Base-by-base conservation (phyloP, 2,888 invertebrate genomes). In the Andrena marginata region DNA sequence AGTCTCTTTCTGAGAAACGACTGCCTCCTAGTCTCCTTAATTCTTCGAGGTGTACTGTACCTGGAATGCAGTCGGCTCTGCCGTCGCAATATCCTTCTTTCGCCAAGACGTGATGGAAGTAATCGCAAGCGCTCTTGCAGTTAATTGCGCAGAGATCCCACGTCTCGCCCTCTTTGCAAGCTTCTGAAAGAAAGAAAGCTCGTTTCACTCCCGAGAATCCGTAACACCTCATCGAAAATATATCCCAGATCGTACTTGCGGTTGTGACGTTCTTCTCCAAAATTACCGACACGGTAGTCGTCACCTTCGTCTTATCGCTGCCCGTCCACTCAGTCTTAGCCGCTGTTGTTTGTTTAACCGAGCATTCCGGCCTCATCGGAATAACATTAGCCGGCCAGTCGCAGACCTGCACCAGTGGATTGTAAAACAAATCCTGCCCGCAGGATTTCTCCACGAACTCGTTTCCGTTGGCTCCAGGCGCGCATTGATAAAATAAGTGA, bases 101-200 rank as follows among this genome's bases (percentile, higher is more conserved):
- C 20, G 83, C 82, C 23, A 94, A 87, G 7, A 89, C 62, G 23
- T 95, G 94, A 54, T 94, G 95, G 92, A 96, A 97, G 91, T 96
- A 96, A 71, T 96, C 94, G 90, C 98, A 98, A 0, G 97, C 94
- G 79, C 95, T 95, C 83, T 96, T 95, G 92, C 98, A 98, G 10
- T 96, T 95, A 89, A 96, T 96, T 0, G 97, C 97, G 91, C 98
- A 98, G 0, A 96, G 94, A 0, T 95, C 95, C 95, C 95, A 96
- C n/a, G 94, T 93, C 78, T 95, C 94, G 0, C 96, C 97, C 16
- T 92, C 77, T 64, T 82, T 79, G 56, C 93, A 93, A 0, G 16
- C 35, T 31, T 75, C 88, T 88, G 63, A 31, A 82, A 64, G 69
- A 59, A n/a, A 2, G n/a, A 63, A 73, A 5, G 2, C 48, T 51